A percentile compares a stretch with the other conserved stretches of the same genome.
Conservation (phyloP, 2,113 vertebrate genomes). For the Pluvialis apricaria region DNA sequence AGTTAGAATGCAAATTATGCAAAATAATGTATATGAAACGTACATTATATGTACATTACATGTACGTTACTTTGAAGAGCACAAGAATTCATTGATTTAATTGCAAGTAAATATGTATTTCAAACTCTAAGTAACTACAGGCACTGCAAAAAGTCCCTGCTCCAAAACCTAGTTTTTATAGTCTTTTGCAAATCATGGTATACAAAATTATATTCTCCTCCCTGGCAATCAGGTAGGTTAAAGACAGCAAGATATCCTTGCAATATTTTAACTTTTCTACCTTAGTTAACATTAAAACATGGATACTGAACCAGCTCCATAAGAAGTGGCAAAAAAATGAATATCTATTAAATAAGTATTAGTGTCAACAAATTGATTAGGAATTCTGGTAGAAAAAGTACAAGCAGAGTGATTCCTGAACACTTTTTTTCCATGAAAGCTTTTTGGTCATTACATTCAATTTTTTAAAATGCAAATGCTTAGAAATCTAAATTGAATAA, state of each 20-base stretch:
- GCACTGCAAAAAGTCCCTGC: neutral
- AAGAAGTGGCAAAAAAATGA: neutral
- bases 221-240: neutral
- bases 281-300: neutral
- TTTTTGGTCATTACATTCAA: neutral
- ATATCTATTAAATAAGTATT: neutral
- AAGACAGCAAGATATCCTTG: neutral
- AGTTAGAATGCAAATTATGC: neutral
- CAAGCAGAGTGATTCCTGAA: neutral
- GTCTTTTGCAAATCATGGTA: neutral
- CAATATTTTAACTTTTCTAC: neutral
- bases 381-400: neutral
- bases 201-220: neutral
- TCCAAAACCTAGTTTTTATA: neutral
- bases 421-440: neutral
- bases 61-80: neutral
- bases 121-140: neutral
- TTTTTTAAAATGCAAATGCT: neutral
- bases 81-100: neutral
- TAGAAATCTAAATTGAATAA: neutral
- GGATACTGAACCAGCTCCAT: neutral
- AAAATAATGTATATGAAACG: neutral
- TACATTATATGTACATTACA: neutral
- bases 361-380: neutral
- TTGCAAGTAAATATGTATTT: neutral